Conservation (phyloP, 2,888 invertebrate genomes). For the Athalia rosae region DNA sequence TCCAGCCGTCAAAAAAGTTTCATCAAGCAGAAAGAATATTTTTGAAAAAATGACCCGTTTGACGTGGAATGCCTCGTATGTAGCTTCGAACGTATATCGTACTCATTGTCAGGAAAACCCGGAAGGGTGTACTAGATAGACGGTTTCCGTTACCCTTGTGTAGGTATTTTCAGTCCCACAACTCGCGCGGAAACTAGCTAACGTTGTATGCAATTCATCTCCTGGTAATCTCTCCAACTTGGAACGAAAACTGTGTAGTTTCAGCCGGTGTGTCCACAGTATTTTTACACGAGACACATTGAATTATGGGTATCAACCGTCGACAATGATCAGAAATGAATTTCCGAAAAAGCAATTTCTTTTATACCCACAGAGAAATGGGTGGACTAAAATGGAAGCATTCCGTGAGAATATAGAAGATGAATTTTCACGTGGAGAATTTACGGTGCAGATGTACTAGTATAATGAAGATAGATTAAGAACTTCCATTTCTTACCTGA, state of each 20-base stretch:
- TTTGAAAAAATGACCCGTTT: too few species aligned
- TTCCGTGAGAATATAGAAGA: neutral
- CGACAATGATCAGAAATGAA: too few species aligned
- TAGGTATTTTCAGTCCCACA: constrained; percentile 16
- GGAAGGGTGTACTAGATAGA: neutral
- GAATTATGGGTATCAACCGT: constrained; percentile 9
- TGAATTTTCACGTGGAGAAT: neutral
- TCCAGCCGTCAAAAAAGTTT: too few species aligned
- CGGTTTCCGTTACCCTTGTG: neutral
- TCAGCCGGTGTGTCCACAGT: too few species aligned
- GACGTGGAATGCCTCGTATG: neutral
- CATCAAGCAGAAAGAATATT: too few species aligned
- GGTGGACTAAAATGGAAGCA: neutral
- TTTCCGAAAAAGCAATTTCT: too few species aligned
- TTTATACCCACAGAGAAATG: too few species aligned
- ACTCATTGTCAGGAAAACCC: constrained; percentile 17
- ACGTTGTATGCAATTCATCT: constrained; percentile 23
- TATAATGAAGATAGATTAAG: neutral
- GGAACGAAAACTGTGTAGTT: constrained; percentile 6
- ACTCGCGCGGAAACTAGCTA: constrained; percentile 9
- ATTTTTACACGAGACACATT: neutral
- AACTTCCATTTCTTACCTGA: constrained; percentile 70
- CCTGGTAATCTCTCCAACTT: constrained; percentile 23
- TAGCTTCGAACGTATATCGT: neutral
- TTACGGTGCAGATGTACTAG: neutral